A percentile compares a stretch with the other conserved stretches of the same genome.
phyloP scores from a whole-genome alignment of 2,888 invertebrate genomes.

The Patella depressa region DNA sequence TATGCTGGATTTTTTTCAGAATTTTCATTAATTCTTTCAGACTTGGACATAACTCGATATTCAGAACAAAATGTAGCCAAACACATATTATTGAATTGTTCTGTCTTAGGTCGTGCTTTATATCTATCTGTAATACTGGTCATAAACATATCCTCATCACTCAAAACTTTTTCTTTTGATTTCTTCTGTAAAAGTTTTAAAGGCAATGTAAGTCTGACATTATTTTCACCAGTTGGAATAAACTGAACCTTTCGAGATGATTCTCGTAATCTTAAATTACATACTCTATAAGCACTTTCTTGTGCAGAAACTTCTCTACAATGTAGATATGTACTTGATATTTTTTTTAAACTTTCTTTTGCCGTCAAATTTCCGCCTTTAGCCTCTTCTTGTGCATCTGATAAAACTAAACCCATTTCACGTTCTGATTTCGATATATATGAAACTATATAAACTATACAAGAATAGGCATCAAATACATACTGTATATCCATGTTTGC shows the following conservation, averaged over 20 bases:
- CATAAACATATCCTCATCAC: conserved; percentile 21
- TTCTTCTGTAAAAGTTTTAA: background rate
- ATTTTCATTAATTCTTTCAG: background rate
- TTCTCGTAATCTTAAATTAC: conserved; percentile 28
- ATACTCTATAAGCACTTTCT: conserved; percentile 34
- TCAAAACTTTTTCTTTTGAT: background rate
- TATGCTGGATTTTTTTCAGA: conserved; percentile 14
- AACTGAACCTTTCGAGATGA: conserved; percentile 5
- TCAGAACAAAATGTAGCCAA: conserved; percentile 21
- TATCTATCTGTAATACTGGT: conserved; percentile 18
- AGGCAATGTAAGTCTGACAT: background rate
- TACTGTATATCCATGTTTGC: conserved; percentile 12
- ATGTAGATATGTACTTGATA: conserved; percentile 28
- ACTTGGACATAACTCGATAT: conserved; percentile 19
- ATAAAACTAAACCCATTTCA: conserved; percentile 29
- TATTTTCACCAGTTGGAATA: conserved; percentile 30
- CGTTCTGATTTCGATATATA: conserved; percentile 43
- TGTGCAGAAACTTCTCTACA: conserved; percentile 35
- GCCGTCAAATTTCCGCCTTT: conserved; percentile 28
- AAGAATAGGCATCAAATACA: conserved; percentile 33
- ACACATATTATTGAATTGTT: background rate
- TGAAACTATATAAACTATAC: conserved; percentile 45
- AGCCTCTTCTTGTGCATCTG: conserved; percentile 28
- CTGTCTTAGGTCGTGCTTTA: background rate
- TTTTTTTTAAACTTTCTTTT: conserved; percentile 20